These are phyloP conservation scores for Urocitellus parryii DNA, from an alignment of 2,113 vertebrate species.

Conservation along the genomic window DNA sequence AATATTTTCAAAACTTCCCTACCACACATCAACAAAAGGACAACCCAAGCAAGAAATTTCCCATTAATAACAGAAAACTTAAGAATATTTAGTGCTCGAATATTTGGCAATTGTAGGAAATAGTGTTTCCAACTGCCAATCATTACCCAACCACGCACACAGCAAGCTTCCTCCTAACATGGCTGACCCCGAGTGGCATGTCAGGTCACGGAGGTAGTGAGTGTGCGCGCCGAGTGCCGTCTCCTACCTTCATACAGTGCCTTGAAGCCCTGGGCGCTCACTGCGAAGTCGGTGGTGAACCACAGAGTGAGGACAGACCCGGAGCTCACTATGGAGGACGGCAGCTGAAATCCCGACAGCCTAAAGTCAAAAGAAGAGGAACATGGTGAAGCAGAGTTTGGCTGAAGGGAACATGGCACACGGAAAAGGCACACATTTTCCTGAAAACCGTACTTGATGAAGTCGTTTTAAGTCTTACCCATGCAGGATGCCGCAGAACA, in stretches of 20 bases:
- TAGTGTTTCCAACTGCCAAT: accelerated
- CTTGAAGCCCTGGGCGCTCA: conserved; percentile 98
- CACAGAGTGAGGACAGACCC: conserved; percentile 97
- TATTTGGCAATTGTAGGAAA: accelerated
- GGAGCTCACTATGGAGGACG: conserved; percentile 96
- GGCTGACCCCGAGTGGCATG: accelerated
- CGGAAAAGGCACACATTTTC: background rate
- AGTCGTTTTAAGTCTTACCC: accelerated
- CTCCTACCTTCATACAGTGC: conserved; percentile 97
- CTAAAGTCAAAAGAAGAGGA: conserved; percentile 82
- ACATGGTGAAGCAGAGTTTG: background rate
- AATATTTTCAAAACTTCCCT: background rate
- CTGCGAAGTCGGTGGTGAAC: conserved; percentile 99
- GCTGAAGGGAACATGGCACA: accelerated
- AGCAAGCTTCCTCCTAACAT: accelerated
- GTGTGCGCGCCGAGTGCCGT: accelerated
- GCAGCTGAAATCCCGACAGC: conserved; percentile 97
- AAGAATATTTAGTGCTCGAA: accelerated
- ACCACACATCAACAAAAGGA: background rate
- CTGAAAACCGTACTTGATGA: accelerated
- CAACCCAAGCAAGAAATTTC: background rate
- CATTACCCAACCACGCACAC: no score
- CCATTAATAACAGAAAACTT: accelerated
- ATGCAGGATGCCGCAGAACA: accelerated
- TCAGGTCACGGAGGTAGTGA: accelerated